Evolutionary conservation across 1,140 invertebrate species (phyloP).

Genomic region (Heliconius melpomene): DNA sequence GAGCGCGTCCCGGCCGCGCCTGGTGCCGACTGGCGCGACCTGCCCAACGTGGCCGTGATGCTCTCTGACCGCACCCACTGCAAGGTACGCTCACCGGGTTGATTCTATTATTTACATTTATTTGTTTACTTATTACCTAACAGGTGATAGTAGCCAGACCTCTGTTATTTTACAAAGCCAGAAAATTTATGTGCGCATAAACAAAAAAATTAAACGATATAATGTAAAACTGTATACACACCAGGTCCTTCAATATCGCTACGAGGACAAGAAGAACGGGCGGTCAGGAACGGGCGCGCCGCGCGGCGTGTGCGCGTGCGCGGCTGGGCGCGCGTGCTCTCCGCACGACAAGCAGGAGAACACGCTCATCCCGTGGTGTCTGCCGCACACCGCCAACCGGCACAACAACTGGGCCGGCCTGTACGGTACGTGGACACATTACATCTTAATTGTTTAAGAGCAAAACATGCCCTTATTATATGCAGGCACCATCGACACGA

Average conservation of each 20-base stretch:
- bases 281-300: conserved; percentile 80
- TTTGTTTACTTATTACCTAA: no score
- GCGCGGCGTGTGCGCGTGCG: conserved; percentile 91
- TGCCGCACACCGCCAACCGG: conserved; percentile 93
- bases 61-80: conserved; percentile 87
- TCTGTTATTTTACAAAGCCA: no score
- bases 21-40: conserved; percentile 93
- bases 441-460: background rate
- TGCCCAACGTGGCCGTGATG: conserved; percentile 90
- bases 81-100: conserved; percentile 63
- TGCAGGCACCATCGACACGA: no score
- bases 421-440: conserved; percentile 70
- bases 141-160: no score
- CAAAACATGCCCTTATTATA: no score
- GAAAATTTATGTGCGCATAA: no score
- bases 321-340: conserved; percentile 85
- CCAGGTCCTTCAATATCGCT: conserved; percentile 84
- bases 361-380: conserved; percentile 94
- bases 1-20: conserved; percentile 87
- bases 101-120: no score
- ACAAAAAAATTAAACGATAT: no score
- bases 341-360: conserved; percentile 89
- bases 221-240: no score
- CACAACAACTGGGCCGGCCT: conserved; percentile 92
- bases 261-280: conserved; percentile 88